Percentiles rank a stretch among this genome's conserved stretches.
These are phyloP conservation scores for Hesperophylax magnus DNA, from an alignment of 1,140 invertebrate species.

Conservation along the genomic window DNA sequence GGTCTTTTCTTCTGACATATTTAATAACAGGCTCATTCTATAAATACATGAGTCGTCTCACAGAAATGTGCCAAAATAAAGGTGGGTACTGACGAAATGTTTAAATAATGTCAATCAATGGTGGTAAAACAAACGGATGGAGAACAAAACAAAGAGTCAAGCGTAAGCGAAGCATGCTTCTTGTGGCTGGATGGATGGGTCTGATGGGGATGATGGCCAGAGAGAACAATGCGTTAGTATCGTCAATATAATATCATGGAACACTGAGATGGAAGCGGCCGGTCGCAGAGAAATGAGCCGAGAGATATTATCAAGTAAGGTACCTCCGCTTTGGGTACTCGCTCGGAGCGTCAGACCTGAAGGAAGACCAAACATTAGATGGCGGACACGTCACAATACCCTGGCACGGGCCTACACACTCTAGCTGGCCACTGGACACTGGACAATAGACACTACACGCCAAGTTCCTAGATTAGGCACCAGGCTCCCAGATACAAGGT, in stretches of 20 bases:
- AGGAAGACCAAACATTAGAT: constrained; percentile 56
- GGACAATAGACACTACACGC: too few species aligned
- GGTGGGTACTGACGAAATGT: background rate
- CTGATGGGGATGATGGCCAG: constrained; percentile 7
- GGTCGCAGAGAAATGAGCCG: constrained; percentile 44
- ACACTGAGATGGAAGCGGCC: constrained; percentile 47
- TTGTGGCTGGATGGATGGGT: constrained; percentile 24
- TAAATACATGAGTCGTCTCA: background rate
- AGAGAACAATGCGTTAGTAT: constrained; percentile 53
- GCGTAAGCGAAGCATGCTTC: constrained; percentile 48
- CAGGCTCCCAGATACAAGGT: too few species aligned
- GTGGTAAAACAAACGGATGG: background rate
- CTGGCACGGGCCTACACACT: background rate
- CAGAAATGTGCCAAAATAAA: too few species aligned
- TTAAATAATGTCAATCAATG: background rate
- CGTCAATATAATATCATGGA: constrained; percentile 44
- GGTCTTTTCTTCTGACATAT: constrained; percentile 16
- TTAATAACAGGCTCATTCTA: background rate
- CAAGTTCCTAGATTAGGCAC: too few species aligned
- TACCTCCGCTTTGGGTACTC: constrained; percentile 54
- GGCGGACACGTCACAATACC: background rate
- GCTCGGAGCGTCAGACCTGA: constrained; percentile 55
- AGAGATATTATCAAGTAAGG: constrained; percentile 53
- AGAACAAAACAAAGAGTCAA: constrained; percentile 41
- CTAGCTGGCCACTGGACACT: background rate